Percentiles rank a stretch among this genome's conserved stretches.
Evolutionary conservation across 2,797 vertebrate genomes (phyloP).

Genomic region (Hydrophis major): DNA sequence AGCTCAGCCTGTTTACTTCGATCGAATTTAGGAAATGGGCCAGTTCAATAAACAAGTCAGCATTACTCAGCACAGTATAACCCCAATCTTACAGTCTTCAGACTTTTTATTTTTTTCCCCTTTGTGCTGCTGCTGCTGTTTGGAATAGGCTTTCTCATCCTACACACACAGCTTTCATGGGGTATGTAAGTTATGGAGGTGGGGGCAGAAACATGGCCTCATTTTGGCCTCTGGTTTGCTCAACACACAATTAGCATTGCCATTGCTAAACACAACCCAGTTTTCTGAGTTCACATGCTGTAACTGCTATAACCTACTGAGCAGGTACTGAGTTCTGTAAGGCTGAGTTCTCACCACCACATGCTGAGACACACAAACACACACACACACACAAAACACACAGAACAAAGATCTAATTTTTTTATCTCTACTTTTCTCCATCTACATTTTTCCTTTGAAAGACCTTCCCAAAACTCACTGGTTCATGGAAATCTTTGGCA

Average conservation of each 20-base stretch:
- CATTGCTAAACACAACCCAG: background rate
- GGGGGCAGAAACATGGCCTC: background rate
- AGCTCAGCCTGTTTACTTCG: background rate
- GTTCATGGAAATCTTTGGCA: background rate
- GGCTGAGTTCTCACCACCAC: background rate
- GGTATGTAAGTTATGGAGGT: background rate
- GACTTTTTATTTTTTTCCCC: too few relatives aligned
- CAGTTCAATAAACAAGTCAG: background rate
- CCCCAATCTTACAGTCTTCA: background rate
- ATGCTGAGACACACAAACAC: background rate
- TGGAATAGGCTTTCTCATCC: background rate
- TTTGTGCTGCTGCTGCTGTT: background rate
- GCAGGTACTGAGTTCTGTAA: background rate
- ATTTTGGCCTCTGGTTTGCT: background rate
- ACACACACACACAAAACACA: background rate
- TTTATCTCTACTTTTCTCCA: background rate
- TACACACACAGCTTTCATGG: background rate
- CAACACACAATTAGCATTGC: background rate
- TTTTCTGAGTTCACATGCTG: background rate
- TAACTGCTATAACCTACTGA: background rate
- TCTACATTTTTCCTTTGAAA: background rate
- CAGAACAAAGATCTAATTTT: background rate
- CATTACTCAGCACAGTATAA: background rate
- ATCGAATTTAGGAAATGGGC: background rate
- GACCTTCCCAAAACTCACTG: background rate